These are phyloP conservation scores for Atherix ibis DNA, from an alignment of 2,888 invertebrate genomes.

Conservation along the genomic window DNA sequence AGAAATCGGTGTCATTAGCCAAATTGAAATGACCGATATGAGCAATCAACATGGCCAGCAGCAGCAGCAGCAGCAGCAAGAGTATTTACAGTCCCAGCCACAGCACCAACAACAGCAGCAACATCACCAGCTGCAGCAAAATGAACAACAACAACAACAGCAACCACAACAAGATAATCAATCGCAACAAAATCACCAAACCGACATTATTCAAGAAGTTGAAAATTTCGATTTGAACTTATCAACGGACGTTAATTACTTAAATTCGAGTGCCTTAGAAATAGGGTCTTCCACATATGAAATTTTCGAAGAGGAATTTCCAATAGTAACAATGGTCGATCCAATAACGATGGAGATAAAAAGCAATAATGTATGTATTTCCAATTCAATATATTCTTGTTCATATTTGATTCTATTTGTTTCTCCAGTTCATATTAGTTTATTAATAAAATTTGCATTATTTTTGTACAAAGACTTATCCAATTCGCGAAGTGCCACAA, in stretches of 20 bases:
- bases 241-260: conserved; percentile 2
- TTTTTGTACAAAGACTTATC: conserved; percentile 4
- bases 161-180: not conserved
- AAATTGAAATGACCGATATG: not conserved
- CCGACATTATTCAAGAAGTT: too few species aligned
- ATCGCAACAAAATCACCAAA: not conserved
- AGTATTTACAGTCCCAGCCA: too few species aligned
- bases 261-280: conserved; percentile 4
- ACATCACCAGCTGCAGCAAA: not conserved
- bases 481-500: conserved; percentile 4
- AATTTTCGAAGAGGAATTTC: conserved; percentile 5
- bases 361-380: not conserved
- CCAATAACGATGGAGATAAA: conserved; percentile 6
- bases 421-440: not conserved
- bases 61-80: not conserved
- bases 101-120: too few species aligned
- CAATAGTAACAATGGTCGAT: conserved; percentile 7
- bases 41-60: not conserved
- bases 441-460: not conserved
- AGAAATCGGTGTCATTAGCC: conserved; percentile 4
- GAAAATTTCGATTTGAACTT: conserved; percentile 3
- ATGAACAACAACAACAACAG: not conserved
- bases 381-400: not conserved
- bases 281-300: conserved; percentile 8
- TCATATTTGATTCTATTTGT: not conserved